phyloP scores from a whole-genome alignment of 53 echinoderm and acorn worm species.

The Zoroaster sp. region DNA sequence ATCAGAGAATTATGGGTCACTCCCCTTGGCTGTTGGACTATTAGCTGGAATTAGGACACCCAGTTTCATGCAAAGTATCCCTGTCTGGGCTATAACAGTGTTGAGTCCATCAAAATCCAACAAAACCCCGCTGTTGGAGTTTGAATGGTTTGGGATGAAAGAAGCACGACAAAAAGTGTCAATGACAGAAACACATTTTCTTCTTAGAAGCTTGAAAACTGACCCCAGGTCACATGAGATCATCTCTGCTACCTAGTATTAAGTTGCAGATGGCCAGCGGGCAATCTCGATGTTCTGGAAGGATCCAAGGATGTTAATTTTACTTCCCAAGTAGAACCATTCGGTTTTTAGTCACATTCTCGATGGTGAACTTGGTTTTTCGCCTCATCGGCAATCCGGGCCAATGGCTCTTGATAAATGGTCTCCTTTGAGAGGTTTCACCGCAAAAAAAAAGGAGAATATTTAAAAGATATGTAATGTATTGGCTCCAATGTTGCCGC shows the following conservation, averaged over 20 bases:
- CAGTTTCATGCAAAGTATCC: too few relatives aligned
- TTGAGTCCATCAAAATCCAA: too few relatives aligned
- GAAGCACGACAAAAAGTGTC: too few relatives aligned
- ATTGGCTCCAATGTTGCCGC: not conserved
- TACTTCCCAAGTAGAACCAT: slow-evolving; percentile 86
- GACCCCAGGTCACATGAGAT: slow-evolving; percentile 43
- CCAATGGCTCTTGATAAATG: slow-evolving; percentile 94
- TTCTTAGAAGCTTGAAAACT: too few relatives aligned
- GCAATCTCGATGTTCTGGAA: slow-evolving; percentile 98
- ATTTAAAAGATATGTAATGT: not conserved
- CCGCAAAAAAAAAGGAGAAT: slow-evolving; percentile 20
- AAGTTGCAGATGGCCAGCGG: slow-evolving; percentile 95
- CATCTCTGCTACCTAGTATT: slow-evolving; percentile 84
- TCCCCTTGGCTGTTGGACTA: too few relatives aligned
- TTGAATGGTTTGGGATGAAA: too few relatives aligned
- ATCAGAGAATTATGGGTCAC: too few relatives aligned
- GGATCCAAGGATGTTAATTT: slow-evolving; percentile 90
- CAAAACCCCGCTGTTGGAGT: too few relatives aligned
- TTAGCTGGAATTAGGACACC: too few relatives aligned
- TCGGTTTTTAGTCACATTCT: slow-evolving; percentile 95
- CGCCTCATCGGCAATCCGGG: slow-evolving; percentile 88
- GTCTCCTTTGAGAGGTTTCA: slow-evolving; percentile 96
- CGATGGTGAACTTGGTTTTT: slow-evolving; percentile 99
- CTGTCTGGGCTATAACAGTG: too few relatives aligned
- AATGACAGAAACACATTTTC: too few relatives aligned